phyloP scores from a whole-genome alignment of 2,797 vertebrate species.

The Clarias platycephalus region DNA sequence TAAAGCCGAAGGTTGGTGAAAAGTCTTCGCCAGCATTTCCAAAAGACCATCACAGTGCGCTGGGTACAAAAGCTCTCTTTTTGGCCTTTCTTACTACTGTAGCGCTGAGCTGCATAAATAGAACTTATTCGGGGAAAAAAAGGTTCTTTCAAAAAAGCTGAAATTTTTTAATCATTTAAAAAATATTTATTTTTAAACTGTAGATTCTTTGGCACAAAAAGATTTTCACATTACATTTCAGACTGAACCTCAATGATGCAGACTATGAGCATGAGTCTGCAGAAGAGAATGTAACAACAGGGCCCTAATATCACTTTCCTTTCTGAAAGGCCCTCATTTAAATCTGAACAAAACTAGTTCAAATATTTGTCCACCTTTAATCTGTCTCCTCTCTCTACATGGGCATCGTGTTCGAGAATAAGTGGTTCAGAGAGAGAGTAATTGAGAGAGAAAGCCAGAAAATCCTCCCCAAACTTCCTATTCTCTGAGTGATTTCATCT shows the following conservation, averaged over 20 bases:
- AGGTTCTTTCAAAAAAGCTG: not conserved
- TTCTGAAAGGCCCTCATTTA: constrained; percentile 28
- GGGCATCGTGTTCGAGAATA: constrained; percentile 41
- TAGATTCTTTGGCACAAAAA: not conserved
- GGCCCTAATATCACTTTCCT: constrained; percentile 31
- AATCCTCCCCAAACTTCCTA: constrained; percentile 48
- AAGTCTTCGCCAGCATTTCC: constrained; percentile 52
- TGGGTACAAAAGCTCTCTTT: constrained; percentile 56
- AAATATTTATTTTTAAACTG: not conserved
- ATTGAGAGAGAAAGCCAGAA: constrained; percentile 65
- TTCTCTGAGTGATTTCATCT: constrained; percentile 63
- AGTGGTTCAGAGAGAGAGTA: constrained; percentile 54
- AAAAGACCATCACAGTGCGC: constrained; percentile 57
- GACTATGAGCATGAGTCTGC: not conserved
- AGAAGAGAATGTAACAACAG: constrained; percentile 17
- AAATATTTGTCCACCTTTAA: constrained; percentile 51
- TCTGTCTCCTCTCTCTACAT: constrained; percentile 30
- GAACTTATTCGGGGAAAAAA: not conserved
- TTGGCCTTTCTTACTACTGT: no score
- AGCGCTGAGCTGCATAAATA: not conserved
- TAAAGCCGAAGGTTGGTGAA: constrained; percentile 67
- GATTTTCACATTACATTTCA: not conserved
- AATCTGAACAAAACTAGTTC: constrained; percentile 45
- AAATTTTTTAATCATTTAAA: not conserved
- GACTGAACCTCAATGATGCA: not conserved